Base-by-base conservation (phyloP, 2,888 invertebrate genomes). In the Podabrus alpinus region DNA sequence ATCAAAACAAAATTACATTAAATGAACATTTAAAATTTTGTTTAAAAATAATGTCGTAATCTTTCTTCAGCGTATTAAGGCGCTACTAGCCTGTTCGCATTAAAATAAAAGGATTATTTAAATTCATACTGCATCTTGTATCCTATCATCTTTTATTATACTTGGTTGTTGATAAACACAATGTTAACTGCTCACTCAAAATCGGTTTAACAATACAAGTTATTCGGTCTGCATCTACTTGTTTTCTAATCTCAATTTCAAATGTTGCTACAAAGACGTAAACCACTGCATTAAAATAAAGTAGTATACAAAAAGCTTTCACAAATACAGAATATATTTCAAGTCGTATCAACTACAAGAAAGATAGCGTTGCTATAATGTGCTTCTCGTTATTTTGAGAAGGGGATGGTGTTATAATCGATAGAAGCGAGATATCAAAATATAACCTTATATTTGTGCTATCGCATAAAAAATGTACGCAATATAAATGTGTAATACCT, bases 301-400 rank as follows among this genome's bases (percentile, higher is more conserved):
- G 62, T 64, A 21, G n/a, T 21, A 17, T 45, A 45, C 17, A 19
- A 64, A 19, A 64, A 64, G 62, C 62, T 64, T 64, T 64, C 21
- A 64, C 19, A 21, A 21, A 64, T 21, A 64, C 17, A 64, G 19
- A 64, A 64, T 17, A 64, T 64, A 64, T 64, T 64, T 64, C 21
- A 64, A 64, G 62, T 64, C 21, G 21, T 64, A 64, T 21, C 62
- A 64, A 64, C 62, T 64, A 64, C 62, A 64, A 64, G 21, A 19
- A 64, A 64, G 62, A 64, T 64, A 64, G 21, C 62, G 62, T 21
- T 64, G 62, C 62, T 64, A 19, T 21, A 64, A 45, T 45, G 45
- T 19, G 62, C 21, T 19, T 64, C 62, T 19, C 62, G 62, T 64
- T 19, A 64, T 64, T 17, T 64, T 64, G 17, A 64, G 62, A 19